Conservation (phyloP, 2,888 invertebrate species). For the Periphyllus acericola region DNA sequence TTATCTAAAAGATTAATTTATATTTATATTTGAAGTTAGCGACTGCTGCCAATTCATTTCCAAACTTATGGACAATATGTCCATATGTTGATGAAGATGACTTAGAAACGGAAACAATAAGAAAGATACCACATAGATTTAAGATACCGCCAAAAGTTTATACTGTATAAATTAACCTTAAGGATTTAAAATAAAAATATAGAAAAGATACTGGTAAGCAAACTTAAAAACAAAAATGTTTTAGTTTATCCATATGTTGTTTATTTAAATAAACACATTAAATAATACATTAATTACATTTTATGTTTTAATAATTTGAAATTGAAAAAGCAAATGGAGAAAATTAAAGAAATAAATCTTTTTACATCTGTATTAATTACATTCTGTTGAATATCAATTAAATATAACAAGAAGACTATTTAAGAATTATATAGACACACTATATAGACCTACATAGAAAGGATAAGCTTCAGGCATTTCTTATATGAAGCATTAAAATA, state of each 20-base stretch:
- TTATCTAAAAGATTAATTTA: neutral
- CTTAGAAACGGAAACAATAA: neutral
- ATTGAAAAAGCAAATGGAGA: slow-evolving; percentile 1
- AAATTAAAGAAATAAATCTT: slow-evolving; percentile 1
- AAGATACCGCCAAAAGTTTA: neutral
- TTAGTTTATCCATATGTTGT: neutral
- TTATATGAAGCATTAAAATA: too few species aligned
- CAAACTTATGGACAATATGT: neutral
- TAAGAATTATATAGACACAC: too few species aligned
- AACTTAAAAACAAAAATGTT: neutral
- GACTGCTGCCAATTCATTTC: slow-evolving; percentile 15
- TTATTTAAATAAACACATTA: neutral
- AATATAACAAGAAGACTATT: too few species aligned
- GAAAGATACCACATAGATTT: neutral
- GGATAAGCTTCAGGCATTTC: too few species aligned
- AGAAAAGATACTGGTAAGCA: slow-evolving; percentile 13
- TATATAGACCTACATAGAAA: too few species aligned
- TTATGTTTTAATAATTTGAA: neutral
- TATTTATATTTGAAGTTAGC: slow-evolving; percentile 27
- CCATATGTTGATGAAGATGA: neutral
- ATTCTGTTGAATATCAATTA: neutral
- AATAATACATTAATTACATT: neutral
- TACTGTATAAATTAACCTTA: neutral
- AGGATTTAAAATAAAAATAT: neutral
- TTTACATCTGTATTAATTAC: too few species aligned